A percentile compares a stretch with the other conserved stretches of the same genome.
These are phyloP conservation scores for Pantherophis vulpinus DNA, from an alignment of 2,797 vertebrate species.

Conservation along the genomic window DNA sequence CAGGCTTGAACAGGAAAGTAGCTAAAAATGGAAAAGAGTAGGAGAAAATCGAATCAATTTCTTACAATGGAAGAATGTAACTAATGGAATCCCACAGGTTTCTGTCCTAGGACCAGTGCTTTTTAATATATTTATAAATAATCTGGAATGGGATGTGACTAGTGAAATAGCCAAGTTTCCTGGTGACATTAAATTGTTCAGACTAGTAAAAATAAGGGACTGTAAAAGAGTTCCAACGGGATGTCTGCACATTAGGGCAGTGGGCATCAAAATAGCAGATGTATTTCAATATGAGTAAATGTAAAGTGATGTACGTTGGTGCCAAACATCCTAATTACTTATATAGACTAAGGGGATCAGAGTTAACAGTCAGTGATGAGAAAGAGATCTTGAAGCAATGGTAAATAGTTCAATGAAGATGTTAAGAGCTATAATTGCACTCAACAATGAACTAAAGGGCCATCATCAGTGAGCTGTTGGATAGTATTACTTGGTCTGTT, in stretches of 20 bases:
- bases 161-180: background rate
- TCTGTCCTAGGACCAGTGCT: background rate
- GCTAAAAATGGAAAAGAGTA: background rate
- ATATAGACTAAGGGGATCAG: background rate
- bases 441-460: too few relatives aligned
- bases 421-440: background rate
- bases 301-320: background rate
- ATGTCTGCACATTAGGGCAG: background rate
- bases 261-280: background rate
- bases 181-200: background rate
- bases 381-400: background rate
- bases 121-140: background rate
- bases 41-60: background rate
- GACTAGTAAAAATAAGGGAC: background rate
- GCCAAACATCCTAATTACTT: background rate
- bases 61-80: background rate
- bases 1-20: background rate
- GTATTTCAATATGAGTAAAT: background rate
- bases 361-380: background rate
- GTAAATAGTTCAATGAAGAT: background rate
- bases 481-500: too few relatives aligned
- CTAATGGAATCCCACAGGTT: background rate
- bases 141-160: background rate
- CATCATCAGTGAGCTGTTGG: too few relatives aligned
- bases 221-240: background rate